Base-by-base conservation (phyloP, 30 jellyfish, hydroid and myxozoan genomes). In the Hydractinia echinata region DNA sequence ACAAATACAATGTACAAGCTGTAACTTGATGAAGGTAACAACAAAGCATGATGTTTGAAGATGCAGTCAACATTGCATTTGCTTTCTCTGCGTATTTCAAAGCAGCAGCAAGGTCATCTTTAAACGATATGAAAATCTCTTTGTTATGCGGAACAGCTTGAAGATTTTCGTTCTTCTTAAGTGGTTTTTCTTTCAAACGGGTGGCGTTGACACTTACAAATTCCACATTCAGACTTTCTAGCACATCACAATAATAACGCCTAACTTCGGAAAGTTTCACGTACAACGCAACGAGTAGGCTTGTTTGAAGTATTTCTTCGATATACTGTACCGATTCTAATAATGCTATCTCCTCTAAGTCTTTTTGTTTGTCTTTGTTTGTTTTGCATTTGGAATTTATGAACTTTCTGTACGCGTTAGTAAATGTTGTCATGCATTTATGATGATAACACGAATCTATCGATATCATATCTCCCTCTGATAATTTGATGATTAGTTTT, bases 11-110 rank as follows among this genome's bases (percentile, higher is more conserved):
- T 6, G 10, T 13, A 6, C 18, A 6, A 51, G n/a, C 15, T 6
- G 15, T 64, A 13, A 64, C 74, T 13, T 64, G 74, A 64, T 7
- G 74, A 6, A 64, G 74, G n/a, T 64, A 64, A 6, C 74, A 0
- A 13, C 74, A 64, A 13, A 64, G 74, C 74, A 64, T 64, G 74
- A 64, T 64, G 18, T 64, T 64, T 8, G 74, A 64, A 8, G 74
- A 64, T n/a, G 74, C 74, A 13, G 8, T 64, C 9, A 64, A 13
- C 74, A 64, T 64, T 51, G 18, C 74, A 6, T 64, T 13, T 7
- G 74, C 74, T 13, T 64, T 64, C 4, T 62, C 10, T 5, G 74
- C 74, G 39, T 64, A 64, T 64, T 64, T 64, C 9, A 6, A 64
- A 13, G 74, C 74, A 6, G 74, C 74, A 7, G 74, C 9, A 64